A percentile compares a stretch with the other conserved stretches of the same genome.
Conservation (phyloP, 2,113 vertebrate species). For the Stegastes partitus region DNA sequence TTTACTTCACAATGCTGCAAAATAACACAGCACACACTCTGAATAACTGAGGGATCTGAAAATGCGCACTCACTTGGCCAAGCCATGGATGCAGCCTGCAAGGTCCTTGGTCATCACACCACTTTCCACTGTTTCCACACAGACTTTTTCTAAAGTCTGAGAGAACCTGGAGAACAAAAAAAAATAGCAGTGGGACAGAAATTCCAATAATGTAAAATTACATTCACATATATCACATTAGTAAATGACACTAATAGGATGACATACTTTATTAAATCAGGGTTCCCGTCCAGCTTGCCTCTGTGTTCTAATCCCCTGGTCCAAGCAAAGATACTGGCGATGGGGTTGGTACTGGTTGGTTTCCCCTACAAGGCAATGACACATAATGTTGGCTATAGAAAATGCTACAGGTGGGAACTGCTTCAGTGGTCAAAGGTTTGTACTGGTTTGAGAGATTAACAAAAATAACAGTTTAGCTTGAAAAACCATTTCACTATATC, state of each 20-base stretch:
- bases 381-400: background rate
- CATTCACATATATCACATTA: background rate
- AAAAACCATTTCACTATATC: too few species aligned
- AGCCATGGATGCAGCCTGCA: constrained; percentile 94
- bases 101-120: constrained; percentile 97
- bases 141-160: constrained; percentile 92
- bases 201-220: background rate
- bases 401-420: background rate
- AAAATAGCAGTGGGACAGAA: background rate
- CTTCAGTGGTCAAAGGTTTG: background rate
- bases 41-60: background rate
- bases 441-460: too few species aligned
- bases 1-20: too few species aligned
- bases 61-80: constrained; percentile 88
- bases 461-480: too few species aligned
- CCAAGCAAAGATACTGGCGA: constrained; percentile 98
- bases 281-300: constrained; percentile 93
- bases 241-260: background rate
- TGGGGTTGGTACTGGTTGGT: constrained; percentile 96
- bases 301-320: constrained; percentile 94
- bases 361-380: constrained; percentile 83
- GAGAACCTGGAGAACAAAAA: constrained; percentile 85
- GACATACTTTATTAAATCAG: constrained; percentile 89
- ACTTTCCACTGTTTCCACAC: constrained; percentile 92
- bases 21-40: too few species aligned